Evolutionary conservation across 1,140 invertebrate genomes (phyloP).

Genomic region (Anoplolepis gracilipes): DNA sequence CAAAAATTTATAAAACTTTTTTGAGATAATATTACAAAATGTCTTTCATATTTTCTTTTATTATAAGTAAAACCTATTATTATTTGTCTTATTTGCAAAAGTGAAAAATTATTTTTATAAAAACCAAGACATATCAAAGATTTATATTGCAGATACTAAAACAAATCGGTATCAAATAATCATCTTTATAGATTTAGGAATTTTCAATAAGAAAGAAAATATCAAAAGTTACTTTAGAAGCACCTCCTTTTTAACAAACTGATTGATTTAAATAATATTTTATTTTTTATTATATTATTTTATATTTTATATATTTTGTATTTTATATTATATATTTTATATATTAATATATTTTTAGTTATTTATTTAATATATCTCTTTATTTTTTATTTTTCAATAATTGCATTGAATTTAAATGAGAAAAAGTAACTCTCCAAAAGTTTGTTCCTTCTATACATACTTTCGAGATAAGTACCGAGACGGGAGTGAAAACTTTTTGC

Average conservation of each 20-base stretch:
- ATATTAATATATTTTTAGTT: neutral
- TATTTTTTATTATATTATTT: conserved; percentile 17
- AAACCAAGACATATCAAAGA: neutral
- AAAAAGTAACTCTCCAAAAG: conserved; percentile 33
- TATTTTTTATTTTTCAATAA: conserved; percentile 17
- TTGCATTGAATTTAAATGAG: conserved; percentile 30
- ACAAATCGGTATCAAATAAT: neutral
- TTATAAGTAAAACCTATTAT: neutral
- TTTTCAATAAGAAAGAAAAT: neutral
- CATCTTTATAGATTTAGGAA: neutral
- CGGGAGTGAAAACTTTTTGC: conserved; percentile 43
- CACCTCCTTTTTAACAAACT: neutral
- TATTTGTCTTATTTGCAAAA: neutral
- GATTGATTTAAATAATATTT: neutral
- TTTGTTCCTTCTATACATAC: conserved; percentile 1
- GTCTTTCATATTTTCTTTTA: neutral
- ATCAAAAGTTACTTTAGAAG: neutral
- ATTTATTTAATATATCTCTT: neutral
- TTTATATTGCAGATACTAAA: neutral
- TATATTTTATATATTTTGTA: neutral
- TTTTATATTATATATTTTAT: neutral
- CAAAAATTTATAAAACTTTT: conserved; percentile 2
- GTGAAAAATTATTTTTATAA: too few species aligned
- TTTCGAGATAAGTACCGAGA: conserved; percentile 34
- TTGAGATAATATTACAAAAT: conserved; percentile 29